Conservation (phyloP, 1,140 invertebrate genomes). For the Drosophila carrolli region DNA sequence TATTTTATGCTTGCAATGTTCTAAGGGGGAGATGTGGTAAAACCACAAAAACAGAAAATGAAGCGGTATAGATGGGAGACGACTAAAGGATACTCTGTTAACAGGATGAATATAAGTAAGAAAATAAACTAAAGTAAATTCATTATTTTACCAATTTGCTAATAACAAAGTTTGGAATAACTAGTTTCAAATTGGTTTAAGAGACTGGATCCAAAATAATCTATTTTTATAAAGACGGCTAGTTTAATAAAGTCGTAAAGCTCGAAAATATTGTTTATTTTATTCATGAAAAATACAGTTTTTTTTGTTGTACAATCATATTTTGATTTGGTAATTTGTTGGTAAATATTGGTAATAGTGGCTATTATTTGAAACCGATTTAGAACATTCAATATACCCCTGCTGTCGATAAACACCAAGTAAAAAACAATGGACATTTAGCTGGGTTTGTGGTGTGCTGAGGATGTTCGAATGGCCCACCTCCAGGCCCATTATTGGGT, state of each 20-base stretch:
- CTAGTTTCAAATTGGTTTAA: too few species aligned
- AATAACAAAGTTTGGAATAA: too few species aligned
- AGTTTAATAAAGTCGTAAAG: too few species aligned
- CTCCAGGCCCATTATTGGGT: constrained; percentile 39
- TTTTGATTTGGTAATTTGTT: too few species aligned
- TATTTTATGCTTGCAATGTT: constrained; percentile 47
- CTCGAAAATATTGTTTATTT: neutral
- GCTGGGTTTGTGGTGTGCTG: constrained; percentile 6
- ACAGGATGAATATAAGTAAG: neutral
- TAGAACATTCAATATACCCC: constrained; percentile 3
- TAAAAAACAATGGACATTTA: constrained; percentile 20
- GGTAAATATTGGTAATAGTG: too few species aligned
- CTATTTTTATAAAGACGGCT: too few species aligned
- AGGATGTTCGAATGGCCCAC: constrained; percentile 45
- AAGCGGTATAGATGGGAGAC: neutral
- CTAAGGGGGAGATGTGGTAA: neutral
- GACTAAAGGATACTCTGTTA: constrained; percentile 7
- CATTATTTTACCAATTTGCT: too few species aligned
- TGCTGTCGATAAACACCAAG: neutral
- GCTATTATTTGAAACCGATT: neutral
- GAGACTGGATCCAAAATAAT: too few species aligned
- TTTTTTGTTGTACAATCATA: too few species aligned
- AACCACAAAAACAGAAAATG: constrained; percentile 22
- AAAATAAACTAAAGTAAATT: neutral
- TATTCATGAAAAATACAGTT: neutral